phyloP scores from a whole-genome alignment of 2,113 vertebrate genomes.

The Puntigrus tetrazona region DNA sequence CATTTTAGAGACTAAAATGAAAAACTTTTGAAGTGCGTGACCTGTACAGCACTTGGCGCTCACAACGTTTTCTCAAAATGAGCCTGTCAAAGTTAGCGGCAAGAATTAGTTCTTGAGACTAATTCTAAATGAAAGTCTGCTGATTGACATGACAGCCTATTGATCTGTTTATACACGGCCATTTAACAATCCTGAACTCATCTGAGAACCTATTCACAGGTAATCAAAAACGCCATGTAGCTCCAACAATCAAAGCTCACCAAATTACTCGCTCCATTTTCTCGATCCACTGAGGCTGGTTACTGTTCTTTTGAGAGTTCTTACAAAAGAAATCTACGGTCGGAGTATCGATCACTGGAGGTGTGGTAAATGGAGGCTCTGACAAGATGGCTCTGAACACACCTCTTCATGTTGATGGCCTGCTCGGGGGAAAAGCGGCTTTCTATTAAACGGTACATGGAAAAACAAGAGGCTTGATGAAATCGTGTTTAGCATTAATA shows the following conservation, averaged over 20 bases:
- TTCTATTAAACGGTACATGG: neutral
- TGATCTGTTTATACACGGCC: constrained; percentile 1
- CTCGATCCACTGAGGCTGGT: constrained; percentile 16
- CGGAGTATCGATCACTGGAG: constrained; percentile 26
- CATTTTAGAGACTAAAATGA: neutral
- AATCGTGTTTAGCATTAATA: neutral
- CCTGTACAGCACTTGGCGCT: neutral
- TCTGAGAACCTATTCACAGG: constrained; percentile 40
- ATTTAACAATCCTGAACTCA: constrained; percentile 28
- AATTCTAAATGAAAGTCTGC: constrained; percentile 21
- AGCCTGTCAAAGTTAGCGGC: neutral
- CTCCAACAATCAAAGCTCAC: constrained; percentile 4
- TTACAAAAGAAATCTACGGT: constrained; percentile 4
- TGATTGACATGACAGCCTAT: constrained; percentile 33
- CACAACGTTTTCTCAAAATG: neutral
- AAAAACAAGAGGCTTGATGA: constrained; percentile 17
- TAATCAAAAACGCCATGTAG: constrained; percentile 21
- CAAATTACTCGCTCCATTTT: constrained; percentile 21
- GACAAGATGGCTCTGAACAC: constrained; percentile 26
- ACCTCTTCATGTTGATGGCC: constrained; percentile 20
- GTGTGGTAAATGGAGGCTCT: constrained; percentile 28
- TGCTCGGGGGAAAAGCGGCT: neutral
- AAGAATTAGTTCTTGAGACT: neutral
- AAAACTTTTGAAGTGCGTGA: neutral
- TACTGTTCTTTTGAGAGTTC: constrained; percentile 35